Conservation (phyloP, 2,113 vertebrate species). For the Aphyosemion australe region DNA sequence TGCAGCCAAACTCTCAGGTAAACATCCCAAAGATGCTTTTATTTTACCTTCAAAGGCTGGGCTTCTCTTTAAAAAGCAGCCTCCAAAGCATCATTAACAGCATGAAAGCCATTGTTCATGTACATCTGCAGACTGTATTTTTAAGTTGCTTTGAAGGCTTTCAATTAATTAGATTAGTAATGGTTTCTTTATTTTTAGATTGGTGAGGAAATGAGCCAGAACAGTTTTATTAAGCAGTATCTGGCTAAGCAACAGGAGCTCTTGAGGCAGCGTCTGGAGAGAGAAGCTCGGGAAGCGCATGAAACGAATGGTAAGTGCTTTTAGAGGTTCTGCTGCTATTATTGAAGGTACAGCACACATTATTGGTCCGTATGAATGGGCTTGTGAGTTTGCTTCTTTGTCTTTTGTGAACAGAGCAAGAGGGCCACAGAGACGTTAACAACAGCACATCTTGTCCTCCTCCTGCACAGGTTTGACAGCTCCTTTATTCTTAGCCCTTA, state of each 20-base stretch:
- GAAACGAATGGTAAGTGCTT: constrained; percentile 83
- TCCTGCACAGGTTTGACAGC: constrained; percentile 68
- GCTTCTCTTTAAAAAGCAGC: not conserved
- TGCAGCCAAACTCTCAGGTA: constrained; percentile 93
- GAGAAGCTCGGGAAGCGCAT: constrained; percentile 87
- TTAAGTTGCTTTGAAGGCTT: constrained; percentile 5
- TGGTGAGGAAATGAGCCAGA: constrained; percentile 94
- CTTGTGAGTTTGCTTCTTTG: constrained; percentile 6
- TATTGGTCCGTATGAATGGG: not conserved
- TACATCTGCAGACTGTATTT: not conserved
- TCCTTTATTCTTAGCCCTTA: not conserved
- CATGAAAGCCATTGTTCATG: not conserved
- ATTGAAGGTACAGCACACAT: not conserved
- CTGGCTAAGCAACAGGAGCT: constrained; percentile 92
- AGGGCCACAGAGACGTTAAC: constrained; percentile 72
- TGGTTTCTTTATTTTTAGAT: constrained; percentile 77
- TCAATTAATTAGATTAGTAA: not conserved
- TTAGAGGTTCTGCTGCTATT: not conserved
- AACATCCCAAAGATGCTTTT: constrained; percentile 22
- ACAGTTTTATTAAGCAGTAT: constrained; percentile 95
- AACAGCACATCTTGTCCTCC: constrained; percentile 68
- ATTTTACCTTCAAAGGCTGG: not conserved
- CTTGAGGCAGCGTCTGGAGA: constrained; percentile 87
- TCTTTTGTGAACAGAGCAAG: constrained; percentile 68
- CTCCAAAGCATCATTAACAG: not conserved